Conservation (phyloP, 2,113 vertebrate genomes). For the Aphelocoma coerulescens region DNA sequence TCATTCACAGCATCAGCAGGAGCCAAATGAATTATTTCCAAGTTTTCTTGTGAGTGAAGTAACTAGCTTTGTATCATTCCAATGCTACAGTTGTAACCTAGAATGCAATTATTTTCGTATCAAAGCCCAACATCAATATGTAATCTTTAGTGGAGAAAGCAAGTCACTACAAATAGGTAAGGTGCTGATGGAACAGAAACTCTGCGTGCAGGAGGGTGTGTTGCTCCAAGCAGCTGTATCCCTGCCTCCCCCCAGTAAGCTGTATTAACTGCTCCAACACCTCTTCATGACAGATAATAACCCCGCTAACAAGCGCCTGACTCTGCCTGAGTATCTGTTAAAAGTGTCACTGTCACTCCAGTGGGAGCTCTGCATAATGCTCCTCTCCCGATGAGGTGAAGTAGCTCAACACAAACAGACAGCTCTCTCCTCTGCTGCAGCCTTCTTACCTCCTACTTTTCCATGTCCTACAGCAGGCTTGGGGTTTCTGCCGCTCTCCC, state of each 20-base stretch:
- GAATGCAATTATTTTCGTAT: neutral
- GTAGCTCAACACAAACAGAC: neutral
- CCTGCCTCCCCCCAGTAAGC: neutral
- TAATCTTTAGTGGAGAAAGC: neutral
- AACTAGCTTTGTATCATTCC: neutral
- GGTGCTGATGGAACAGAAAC: neutral
- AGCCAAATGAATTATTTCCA: neutral
- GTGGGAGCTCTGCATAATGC: neutral
- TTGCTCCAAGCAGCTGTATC: neutral
- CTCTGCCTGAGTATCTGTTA: neutral
- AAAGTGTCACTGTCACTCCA: neutral
- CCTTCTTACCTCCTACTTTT: neutral
- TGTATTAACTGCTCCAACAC: neutral
- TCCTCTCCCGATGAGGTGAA: neutral
- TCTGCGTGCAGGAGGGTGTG: neutral
- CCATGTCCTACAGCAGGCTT: fast-evolving
- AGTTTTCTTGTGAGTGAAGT: neutral
- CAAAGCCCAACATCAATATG: neutral
- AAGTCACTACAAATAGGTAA: neutral
- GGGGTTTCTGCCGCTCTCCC: neutral
- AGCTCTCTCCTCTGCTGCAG: neutral
- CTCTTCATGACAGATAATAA: neutral
- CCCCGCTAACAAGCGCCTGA: neutral
- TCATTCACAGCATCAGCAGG: neutral
- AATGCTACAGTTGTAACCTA: neutral